phyloP scores from a whole-genome alignment of 2,113 vertebrate genomes.

The Herpetotheres cachinnans region DNA sequence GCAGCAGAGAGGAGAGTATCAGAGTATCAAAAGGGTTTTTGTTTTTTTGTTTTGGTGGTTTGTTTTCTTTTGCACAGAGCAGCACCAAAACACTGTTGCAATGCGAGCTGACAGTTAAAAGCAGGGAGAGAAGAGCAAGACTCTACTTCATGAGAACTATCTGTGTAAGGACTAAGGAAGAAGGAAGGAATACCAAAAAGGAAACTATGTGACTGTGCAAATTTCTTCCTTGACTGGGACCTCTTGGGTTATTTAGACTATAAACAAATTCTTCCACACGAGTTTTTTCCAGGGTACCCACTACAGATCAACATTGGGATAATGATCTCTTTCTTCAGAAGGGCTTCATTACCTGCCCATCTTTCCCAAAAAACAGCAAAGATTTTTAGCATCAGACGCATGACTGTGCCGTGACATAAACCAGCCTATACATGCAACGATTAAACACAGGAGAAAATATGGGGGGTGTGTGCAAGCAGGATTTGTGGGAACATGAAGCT shows the following conservation, averaged over 20 bases:
- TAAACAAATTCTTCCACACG: not conserved
- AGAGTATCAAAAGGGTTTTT: not conserved
- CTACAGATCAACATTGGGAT: not conserved
- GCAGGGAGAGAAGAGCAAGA: not conserved
- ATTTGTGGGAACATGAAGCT: not conserved
- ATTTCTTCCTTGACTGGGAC: not conserved
- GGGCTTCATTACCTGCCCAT: not conserved
- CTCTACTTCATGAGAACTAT: not conserved
- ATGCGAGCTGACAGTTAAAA: not conserved
- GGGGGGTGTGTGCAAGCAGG: not conserved
- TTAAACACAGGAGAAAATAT: not conserved
- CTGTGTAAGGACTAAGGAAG: not conserved
- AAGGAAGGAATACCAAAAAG: not conserved
- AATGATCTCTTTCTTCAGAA: not conserved
- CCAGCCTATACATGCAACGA: not conserved
- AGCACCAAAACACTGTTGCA: not conserved
- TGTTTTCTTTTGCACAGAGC: not conserved
- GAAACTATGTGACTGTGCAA: not conserved
- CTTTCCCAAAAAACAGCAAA: not conserved
- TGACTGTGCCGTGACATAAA: not conserved
- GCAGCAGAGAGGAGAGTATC: not conserved
- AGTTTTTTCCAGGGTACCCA: not conserved
- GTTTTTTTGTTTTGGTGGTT: accelerated
- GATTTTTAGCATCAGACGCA: not conserved
- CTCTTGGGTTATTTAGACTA: not conserved